phyloP scores from a whole-genome alignment of 2,113 vertebrate genomes.

The Oxygymnocypris stewartii region DNA sequence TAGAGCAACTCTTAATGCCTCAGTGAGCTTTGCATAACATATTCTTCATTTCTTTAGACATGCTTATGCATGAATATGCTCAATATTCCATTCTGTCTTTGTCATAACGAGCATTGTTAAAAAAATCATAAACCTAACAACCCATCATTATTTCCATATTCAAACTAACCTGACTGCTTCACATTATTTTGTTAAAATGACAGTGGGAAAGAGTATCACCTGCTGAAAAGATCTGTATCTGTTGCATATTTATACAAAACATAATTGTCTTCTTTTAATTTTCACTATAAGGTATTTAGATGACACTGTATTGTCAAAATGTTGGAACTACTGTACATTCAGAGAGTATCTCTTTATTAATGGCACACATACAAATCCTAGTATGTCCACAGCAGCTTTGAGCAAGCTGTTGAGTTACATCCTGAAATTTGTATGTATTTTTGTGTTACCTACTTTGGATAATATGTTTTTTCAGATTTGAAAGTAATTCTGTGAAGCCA shows the following conservation, averaged over 20 bases:
- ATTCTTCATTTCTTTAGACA: conserved; percentile 2
- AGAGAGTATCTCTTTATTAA: background rate
- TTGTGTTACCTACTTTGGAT: background rate
- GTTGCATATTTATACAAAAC: background rate
- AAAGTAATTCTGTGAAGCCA: background rate
- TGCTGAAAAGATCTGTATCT: background rate
- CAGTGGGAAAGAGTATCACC: background rate
- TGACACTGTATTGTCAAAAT: background rate
- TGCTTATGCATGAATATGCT: background rate
- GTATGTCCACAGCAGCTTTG: background rate
- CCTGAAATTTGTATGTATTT: background rate
- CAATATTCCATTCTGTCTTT: background rate
- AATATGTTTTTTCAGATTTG: background rate
- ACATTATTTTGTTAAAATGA: background rate
- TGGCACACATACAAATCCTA: background rate
- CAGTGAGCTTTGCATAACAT: conserved; percentile 1
- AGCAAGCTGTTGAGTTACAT: background rate
- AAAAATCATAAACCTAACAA: background rate
- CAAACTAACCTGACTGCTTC: background rate
- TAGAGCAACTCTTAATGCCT: conserved; percentile 12
- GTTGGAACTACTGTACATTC: background rate
- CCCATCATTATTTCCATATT: conserved; percentile 6
- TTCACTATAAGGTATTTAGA: background rate
- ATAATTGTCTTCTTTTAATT: background rate
- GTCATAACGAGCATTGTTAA: background rate